Base-by-base conservation (phyloP, 2,113 vertebrate species). In the Falco punctatus region DNA sequence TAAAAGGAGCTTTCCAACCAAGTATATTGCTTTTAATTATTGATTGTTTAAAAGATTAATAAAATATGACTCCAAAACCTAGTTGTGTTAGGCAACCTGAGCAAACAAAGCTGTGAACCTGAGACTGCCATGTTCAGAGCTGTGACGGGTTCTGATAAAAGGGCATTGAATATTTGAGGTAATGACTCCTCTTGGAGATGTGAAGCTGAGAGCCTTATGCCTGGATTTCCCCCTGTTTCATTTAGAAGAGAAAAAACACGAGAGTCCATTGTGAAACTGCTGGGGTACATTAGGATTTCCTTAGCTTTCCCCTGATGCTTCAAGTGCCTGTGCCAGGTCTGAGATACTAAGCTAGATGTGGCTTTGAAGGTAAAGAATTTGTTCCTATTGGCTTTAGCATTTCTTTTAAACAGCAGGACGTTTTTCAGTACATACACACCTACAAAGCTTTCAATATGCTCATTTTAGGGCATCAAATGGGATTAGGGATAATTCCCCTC, bases 41-140 rank as follows among this genome's bases (percentile, higher is more conserved):
- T 94, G 88, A 93, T 84, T 88, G 44, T 75, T 87, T 64, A 85
- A 92, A 88, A 78, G 15, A 93, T 74, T 71, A 93, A 93, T 93
- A 82, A 91, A 96, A 92, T 90, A 92, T 59, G 35, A 78, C 72
- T 94, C 75, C 17, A 89, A 92, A 92, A 73, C 66, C 59, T 46
- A 81, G 64, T 86, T 7, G 0, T 84, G 74, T 69, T 90, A 57
- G 44, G 82, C 71, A 90, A 81, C 15, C 61, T 55, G 72, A 83
- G 59, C 58, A 95, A 92, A 92, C 16, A 46, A 91, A 91, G 59
- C 86, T 48, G 27, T 70, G 65, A 72, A 88, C 57, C 66, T 73
- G 46, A 38, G 81, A 49, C 40, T 83, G 72, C 57, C 59, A 16
- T 38, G 55, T 79, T 90, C 84, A 59, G 77, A 95, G 28, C 57